phyloP scores from a whole-genome alignment of 2,888 invertebrate species.

The Schrankia costaestrigalis region DNA sequence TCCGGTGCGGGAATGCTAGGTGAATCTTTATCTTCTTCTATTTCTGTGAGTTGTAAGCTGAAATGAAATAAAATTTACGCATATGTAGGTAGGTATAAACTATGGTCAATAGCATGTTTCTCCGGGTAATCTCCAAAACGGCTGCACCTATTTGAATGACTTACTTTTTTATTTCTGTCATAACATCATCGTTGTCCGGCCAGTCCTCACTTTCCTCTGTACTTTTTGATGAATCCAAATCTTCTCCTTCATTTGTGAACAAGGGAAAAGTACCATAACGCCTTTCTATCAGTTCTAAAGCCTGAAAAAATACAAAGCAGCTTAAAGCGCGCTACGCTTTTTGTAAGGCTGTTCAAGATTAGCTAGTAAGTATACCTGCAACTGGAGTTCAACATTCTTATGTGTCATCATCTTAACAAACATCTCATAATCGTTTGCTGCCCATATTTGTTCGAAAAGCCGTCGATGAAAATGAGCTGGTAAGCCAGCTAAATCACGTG shows the following conservation, averaged over 20 bases:
- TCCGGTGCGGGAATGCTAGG: conserved; percentile 56
- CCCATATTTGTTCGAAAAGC: conserved; percentile 90
- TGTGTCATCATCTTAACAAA: conserved; percentile 96
- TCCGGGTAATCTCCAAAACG: too few species aligned
- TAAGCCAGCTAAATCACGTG: conserved; percentile 69
- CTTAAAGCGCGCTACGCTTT: too few species aligned
- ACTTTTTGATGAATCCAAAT: conserved; percentile 51
- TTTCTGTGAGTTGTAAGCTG: conserved; percentile 63
- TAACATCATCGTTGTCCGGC: conserved; percentile 78
- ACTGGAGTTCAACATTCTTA: conserved; percentile 93
- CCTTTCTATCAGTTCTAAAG: conserved; percentile 90
- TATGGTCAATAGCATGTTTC: too few species aligned
- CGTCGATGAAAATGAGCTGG: conserved; percentile 82
- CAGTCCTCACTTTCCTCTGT: conserved; percentile 58
- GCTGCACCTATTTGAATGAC: too few species aligned
- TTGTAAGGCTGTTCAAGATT: too few species aligned
- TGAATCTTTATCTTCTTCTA: conserved; percentile 48
- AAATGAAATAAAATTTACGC: conserved; percentile 28
- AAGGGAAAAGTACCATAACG: conserved; percentile 85
- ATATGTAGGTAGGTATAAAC: neutral
- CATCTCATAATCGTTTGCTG: conserved; percentile 94
- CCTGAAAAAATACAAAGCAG: conserved; percentile 73
- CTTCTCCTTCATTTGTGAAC: conserved; percentile 75
- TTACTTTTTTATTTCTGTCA: conserved; percentile 83
- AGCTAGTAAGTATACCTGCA: too few species aligned